Evolutionary conservation across 2,888 invertebrate species (phyloP).

Genomic region (Leuctra nigra): DNA sequence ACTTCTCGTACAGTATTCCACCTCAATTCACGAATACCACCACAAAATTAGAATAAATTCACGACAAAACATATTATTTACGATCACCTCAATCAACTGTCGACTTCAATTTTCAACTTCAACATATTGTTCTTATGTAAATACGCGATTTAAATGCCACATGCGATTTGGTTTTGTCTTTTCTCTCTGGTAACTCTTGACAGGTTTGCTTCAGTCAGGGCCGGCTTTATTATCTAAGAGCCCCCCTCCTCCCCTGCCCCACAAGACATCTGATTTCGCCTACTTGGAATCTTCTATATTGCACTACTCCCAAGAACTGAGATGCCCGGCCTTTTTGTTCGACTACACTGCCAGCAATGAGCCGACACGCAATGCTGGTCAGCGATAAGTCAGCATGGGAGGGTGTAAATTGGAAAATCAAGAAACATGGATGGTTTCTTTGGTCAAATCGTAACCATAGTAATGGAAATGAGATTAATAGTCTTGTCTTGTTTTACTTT

Average conservation of each 20-base stretch:
- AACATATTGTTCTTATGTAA: background rate
- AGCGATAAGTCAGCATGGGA: too few relatives aligned
- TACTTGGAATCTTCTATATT: background rate
- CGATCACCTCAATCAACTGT: background rate
- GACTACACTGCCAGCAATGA: too few relatives aligned
- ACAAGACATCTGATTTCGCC: background rate
- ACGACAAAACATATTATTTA: background rate
- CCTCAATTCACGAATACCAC: too few relatives aligned
- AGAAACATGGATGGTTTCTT: too few relatives aligned
- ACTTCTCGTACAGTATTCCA: background rate
- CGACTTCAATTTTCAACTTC: background rate
- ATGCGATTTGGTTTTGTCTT: background rate
- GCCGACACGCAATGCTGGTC: too few relatives aligned
- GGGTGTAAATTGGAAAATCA: too few relatives aligned
- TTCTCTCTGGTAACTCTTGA: background rate
- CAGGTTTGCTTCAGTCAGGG: constrained; percentile 3
- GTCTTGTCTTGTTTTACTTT: too few relatives aligned
- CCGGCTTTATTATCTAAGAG: background rate
- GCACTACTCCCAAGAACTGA: constrained; percentile 1
- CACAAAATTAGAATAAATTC: background rate
- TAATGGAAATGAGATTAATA: too few relatives aligned
- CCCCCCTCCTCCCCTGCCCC: background rate
- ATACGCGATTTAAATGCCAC: constrained; percentile 8
- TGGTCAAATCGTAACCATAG: too few relatives aligned
- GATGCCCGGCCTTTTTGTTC: too few relatives aligned